A percentile compares a stretch with the other conserved stretches of the same genome.
Evolutionary conservation across 1,140 invertebrate genomes (phyloP).

Genomic region (Sminthurinus signatus): DNA sequence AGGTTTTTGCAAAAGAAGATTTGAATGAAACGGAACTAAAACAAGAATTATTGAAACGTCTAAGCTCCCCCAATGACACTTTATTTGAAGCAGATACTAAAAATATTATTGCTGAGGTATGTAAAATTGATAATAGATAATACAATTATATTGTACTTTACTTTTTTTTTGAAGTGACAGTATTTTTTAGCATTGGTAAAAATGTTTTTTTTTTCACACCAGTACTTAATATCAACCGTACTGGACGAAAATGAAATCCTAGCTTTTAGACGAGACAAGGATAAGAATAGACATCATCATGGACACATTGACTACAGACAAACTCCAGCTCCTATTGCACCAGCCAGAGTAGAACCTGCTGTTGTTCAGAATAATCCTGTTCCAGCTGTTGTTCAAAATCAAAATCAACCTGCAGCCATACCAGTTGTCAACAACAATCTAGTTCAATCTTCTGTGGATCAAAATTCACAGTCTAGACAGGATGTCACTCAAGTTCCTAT

Average conservation of each 20-base stretch:
- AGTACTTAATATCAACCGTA: slow-evolving; percentile 13
- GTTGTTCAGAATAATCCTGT: neutral
- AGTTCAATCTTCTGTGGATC: neutral
- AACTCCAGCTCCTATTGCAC: too few relatives aligned
- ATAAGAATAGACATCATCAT: neutral
- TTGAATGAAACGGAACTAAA: neutral
- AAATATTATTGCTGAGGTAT: slow-evolving; percentile 15
- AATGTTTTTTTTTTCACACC: neutral
- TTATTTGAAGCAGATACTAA: slow-evolving; percentile 6
- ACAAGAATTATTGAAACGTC: slow-evolving; percentile 8
- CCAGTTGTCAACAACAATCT: slow-evolving; percentile 7
- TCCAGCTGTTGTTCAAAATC: neutral
- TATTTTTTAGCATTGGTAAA: too few relatives aligned
- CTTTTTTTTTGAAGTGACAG: neutral
- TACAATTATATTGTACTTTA: neutral
- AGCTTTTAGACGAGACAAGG: neutral
- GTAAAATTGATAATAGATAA: neutral
- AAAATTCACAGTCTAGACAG: neutral
- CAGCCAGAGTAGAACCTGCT: too few relatives aligned
- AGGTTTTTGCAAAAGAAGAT: too few relatives aligned
- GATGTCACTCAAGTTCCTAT: slow-evolving; percentile 5
- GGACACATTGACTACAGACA: neutral
- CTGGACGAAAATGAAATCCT: slow-evolving; percentile 3
- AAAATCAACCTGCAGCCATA: slow-evolving; percentile 1
- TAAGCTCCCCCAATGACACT: slow-evolving; percentile 7